These are phyloP conservation scores for Equus quagga DNA, from an alignment of 2,113 vertebrate species.

Conservation along the genomic window DNA sequence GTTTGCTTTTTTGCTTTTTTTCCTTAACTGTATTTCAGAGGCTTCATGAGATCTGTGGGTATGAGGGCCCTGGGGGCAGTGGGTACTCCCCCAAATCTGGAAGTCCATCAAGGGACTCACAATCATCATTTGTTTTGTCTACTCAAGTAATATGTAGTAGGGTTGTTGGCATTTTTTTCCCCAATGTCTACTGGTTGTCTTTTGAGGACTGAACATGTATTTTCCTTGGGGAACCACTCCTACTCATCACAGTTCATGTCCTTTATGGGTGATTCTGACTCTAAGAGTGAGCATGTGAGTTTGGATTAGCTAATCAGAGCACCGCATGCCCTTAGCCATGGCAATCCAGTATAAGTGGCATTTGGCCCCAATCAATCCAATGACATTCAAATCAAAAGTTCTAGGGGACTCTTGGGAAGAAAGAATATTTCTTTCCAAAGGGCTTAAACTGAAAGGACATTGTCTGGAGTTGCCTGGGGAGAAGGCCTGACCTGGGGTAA, in stretches of 20 bases:
- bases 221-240: not conserved
- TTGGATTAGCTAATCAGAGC: not conserved
- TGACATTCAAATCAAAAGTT: not conserved
- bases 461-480: not conserved
- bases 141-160: not conserved
- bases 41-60: not conserved
- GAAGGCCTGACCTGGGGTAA: not conserved
- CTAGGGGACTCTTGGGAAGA: not conserved
- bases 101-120: not conserved
- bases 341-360: not conserved
- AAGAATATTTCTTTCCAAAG: slow-evolving; percentile 25
- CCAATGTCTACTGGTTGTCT: not conserved
- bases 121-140: not conserved
- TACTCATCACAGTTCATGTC: not conserved
- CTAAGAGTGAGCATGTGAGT: not conserved
- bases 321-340: not conserved
- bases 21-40: not conserved
- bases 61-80: not conserved
- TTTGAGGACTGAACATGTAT: not conserved
- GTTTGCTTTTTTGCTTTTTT: not conserved
- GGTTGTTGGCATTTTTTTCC: not conserved
- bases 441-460: not conserved
- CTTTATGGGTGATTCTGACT: not conserved
- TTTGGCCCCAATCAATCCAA: not conserved
- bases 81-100: not conserved